These are phyloP conservation scores for Junonia oenone DNA, from an alignment of 2,888 invertebrate genomes.

Conservation along the genomic window DNA sequence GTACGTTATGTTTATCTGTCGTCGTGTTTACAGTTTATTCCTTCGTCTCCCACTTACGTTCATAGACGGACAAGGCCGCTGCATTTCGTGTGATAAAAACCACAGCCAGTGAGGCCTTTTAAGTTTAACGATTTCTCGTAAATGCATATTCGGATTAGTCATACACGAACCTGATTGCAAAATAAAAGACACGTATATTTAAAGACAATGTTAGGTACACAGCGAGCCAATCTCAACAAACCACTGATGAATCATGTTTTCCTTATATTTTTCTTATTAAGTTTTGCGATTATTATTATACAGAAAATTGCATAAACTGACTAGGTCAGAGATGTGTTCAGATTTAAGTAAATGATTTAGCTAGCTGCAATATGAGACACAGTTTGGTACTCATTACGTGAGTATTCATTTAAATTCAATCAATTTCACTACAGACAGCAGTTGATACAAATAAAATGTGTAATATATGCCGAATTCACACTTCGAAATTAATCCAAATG, in stretches of 20 bases:
- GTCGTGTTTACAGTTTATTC: conserved; percentile 19
- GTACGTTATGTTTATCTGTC: conserved; percentile 19
- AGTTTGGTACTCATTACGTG: too few relatives aligned
- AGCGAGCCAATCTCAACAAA: neutral
- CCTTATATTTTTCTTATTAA: neutral
- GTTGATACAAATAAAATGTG: too few relatives aligned
- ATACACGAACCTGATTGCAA: conserved; percentile 13
- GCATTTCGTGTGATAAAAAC: conserved; percentile 24
- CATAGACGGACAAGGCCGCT: conserved; percentile 21
- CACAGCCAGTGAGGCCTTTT: conserved; percentile 13
- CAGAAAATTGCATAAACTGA: too few relatives aligned
- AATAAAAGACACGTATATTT: conserved; percentile 8
- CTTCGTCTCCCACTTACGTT: conserved; percentile 26
- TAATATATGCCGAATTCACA: too few relatives aligned
- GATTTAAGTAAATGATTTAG: too few relatives aligned
- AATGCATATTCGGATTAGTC: conserved; percentile 20
- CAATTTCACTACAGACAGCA: too few relatives aligned
- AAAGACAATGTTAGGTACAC: neutral
- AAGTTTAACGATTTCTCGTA: conserved; percentile 18
- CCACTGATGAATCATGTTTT: neutral
- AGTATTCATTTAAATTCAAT: too few relatives aligned
- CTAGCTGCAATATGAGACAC: too few relatives aligned
- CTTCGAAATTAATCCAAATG: too few relatives aligned
- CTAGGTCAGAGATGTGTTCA: too few relatives aligned
- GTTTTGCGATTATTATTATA: too few relatives aligned